A percentile compares a stretch with the other conserved stretches of the same genome.
Conservation (phyloP, 2,888 invertebrate species). For the Chrysopilus asiliformis region DNA sequence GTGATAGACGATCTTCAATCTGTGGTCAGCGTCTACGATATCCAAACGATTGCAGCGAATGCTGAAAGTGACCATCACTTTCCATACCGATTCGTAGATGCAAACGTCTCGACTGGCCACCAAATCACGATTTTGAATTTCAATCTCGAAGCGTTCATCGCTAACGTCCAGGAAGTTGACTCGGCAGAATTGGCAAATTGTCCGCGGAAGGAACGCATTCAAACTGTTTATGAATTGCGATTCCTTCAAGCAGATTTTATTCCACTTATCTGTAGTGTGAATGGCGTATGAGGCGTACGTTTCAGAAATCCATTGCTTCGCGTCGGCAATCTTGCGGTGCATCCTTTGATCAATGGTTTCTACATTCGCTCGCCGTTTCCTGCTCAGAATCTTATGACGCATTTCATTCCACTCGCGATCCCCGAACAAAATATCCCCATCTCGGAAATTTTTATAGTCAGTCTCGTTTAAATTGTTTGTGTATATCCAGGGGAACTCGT, state of each 20-base stretch:
- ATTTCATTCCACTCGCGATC: slow-evolving; percentile 40
- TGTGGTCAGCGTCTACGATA: slow-evolving; percentile 62
- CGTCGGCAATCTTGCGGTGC: slow-evolving; percentile 56
- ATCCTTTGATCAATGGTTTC: slow-evolving; percentile 45
- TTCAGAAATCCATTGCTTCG: slow-evolving; percentile 75
- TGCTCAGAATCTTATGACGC: slow-evolving; percentile 39
- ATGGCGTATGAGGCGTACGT: slow-evolving; percentile 79
- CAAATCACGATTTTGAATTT: slow-evolving; percentile 64
- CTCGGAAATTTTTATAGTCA: slow-evolving; percentile 27
- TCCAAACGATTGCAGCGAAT: slow-evolving; percentile 52
- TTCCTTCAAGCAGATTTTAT: slow-evolving; percentile 63
- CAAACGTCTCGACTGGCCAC: slow-evolving; percentile 69
- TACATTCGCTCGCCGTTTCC: slow-evolving; percentile 38
- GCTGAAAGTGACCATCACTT: slow-evolving; percentile 57
- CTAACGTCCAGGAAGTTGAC: slow-evolving; percentile 67
- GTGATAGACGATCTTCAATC: slow-evolving; percentile 71
- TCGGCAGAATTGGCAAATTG: slow-evolving; percentile 58
- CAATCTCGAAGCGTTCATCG: slow-evolving; percentile 62
- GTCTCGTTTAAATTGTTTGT: slow-evolving; percentile 10
- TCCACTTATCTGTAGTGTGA: slow-evolving; percentile 66
- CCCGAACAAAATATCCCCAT: slow-evolving; percentile 43
- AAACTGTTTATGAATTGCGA: slow-evolving; percentile 71
- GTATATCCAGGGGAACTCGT: too few species aligned
- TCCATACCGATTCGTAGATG: slow-evolving; percentile 70
- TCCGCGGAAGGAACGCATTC: slow-evolving; percentile 60